Evolutionary conservation across 1,140 invertebrate species (phyloP).

Genomic region (Wasmannia auropunctata): DNA sequence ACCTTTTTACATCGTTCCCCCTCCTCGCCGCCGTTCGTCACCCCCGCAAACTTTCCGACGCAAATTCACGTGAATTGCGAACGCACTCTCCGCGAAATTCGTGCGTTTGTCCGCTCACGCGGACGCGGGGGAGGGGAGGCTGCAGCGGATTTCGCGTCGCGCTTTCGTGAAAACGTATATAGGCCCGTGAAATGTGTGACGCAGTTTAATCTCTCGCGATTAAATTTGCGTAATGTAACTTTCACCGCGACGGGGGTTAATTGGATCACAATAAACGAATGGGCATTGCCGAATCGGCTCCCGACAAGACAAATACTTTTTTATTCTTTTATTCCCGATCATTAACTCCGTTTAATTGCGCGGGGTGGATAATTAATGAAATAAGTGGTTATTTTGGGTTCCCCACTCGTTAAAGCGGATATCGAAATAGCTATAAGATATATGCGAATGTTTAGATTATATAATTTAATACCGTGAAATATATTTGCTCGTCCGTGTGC

Average conservation of each 20-base stretch:
- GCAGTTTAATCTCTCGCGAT: constrained; percentile 46
- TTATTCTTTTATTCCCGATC: constrained; percentile 43
- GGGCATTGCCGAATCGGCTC: neutral
- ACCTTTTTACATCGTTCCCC: constrained; percentile 12
- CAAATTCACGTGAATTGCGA: constrained; percentile 66
- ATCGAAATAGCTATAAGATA: neutral
- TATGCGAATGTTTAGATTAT: constrained; percentile 37
- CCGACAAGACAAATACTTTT: constrained; percentile 6
- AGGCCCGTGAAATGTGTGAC: constrained; percentile 24
- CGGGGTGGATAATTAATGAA: neutral
- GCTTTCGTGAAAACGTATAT: neutral
- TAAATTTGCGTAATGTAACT: constrained; percentile 68
- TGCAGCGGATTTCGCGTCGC: constrained; percentile 44
- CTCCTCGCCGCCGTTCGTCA: neutral
- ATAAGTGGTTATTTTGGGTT: neutral
- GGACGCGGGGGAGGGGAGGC: neutral
- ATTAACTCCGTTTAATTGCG: neutral
- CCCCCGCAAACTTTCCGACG: constrained; percentile 50
- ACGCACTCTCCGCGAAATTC: constrained; percentile 53
- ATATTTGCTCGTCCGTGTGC: neutral
- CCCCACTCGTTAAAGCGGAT: neutral
- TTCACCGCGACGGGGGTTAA: constrained; percentile 37
- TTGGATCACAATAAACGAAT: constrained; percentile 9
- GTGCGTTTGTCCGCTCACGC: constrained; percentile 53
- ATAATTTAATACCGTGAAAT: constrained; percentile 22